These are phyloP conservation scores for Clepsis dumicolana DNA, from an alignment of 2,888 invertebrate genomes.

Conservation along the genomic window DNA sequence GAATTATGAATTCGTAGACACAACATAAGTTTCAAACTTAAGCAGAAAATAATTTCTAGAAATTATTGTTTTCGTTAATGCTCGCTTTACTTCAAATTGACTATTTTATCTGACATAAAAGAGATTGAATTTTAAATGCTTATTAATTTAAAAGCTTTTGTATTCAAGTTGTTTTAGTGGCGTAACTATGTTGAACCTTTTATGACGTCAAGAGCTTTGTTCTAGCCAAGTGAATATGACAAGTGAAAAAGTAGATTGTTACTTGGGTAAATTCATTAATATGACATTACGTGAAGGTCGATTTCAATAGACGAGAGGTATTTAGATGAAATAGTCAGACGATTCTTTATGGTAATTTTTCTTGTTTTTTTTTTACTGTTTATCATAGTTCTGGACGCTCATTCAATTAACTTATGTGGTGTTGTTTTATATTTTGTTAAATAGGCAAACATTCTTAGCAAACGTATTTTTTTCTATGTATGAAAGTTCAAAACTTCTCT, in stretches of 20 bases:
- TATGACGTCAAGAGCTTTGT: neutral
- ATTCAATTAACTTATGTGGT: too few relatives aligned
- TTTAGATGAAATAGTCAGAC: too few relatives aligned
- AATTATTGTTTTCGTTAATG: neutral
- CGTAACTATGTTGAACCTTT: neutral
- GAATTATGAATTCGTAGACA: neutral
- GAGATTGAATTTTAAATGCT: conserved; percentile 7
- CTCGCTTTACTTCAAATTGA: conserved; percentile 4
- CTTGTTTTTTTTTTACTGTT: too few relatives aligned
- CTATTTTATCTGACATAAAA: conserved; percentile 2
- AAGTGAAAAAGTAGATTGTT: neutral
- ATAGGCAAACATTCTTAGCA: too few relatives aligned
- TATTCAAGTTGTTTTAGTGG: neutral
- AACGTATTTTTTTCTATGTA: too few relatives aligned
- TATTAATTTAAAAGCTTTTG: neutral
- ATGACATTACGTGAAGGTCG: neutral
- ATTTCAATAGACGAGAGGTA: neutral
- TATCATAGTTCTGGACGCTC: too few relatives aligned
- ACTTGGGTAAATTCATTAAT: neutral
- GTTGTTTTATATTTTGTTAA: too few relatives aligned
- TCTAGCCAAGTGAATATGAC: neutral
- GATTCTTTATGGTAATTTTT: too few relatives aligned
- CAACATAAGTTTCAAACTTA: neutral
- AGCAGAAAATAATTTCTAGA: neutral
- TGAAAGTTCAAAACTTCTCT: too few relatives aligned